These are phyloP conservation scores for Incurvaria masculella DNA, from an alignment of 2,888 invertebrate species.

Conservation along the genomic window DNA sequence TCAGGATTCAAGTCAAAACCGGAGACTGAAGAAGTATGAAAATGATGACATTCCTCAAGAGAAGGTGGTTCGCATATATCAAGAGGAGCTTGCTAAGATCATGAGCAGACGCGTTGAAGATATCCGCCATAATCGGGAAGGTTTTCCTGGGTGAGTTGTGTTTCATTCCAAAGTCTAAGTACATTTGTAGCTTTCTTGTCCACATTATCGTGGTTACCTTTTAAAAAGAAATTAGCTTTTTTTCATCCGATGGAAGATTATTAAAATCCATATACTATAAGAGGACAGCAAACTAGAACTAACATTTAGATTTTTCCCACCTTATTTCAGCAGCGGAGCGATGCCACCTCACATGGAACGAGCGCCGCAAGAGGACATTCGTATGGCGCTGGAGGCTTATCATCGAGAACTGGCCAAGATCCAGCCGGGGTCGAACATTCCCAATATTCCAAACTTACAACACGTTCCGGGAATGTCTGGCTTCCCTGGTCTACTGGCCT, in stretches of 20 bases:
- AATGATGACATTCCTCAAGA: constrained; percentile 96
- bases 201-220: neutral
- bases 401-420: constrained; percentile 91
- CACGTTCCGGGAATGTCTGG: constrained; percentile 55
- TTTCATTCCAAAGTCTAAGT: neutral
- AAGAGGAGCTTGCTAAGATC: constrained; percentile 91
- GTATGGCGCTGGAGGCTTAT: constrained; percentile 87
- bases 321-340: constrained; percentile 72
- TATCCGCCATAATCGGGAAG: constrained; percentile 70
- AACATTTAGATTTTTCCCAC: constrained; percentile 75
- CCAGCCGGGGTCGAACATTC: constrained; percentile 64
- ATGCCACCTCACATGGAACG: constrained; percentile 59
- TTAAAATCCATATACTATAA: constrained; percentile 22
- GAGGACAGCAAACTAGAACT: constrained; percentile 58
- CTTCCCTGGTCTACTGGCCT: constrained; percentile 65
- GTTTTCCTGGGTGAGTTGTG: constrained; percentile 70
- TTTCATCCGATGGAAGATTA: no score
- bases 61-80: constrained; percentile 91
- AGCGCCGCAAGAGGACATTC: constrained; percentile 79
- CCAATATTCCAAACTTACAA: constrained; percentile 40
- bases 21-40: constrained; percentile 81
- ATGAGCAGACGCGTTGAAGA: constrained; percentile 78
- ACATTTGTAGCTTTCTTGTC: constrained; percentile 1
- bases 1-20: constrained; percentile 65
- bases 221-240: neutral